Base-by-base conservation (phyloP, 2,113 vertebrate species). In the zebrafish (Danio rerio) region DNA sequence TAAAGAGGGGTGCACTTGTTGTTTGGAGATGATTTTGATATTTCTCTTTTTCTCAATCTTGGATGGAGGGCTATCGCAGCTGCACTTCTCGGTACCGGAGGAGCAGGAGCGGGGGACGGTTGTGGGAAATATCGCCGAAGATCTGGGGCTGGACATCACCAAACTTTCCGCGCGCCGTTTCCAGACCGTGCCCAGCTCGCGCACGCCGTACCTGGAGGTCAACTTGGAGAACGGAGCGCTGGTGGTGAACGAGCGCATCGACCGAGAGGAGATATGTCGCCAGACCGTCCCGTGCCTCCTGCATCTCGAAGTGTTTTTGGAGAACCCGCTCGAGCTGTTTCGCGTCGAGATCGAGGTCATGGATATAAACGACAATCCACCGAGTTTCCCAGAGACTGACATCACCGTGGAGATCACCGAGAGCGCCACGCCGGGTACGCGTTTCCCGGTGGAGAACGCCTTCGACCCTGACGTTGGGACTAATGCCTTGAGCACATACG, bases 41-140 rank as follows among this genome's bases (percentile, higher is more conserved):
- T 91, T 95, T 85, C 83, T 96, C 82, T 90, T 94, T 87, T 91
- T 96, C 92, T 96, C 93, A 89, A 89, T 96, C 86, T 90, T 95
- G 92, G 93, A 96, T 89, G 96, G 95, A 89, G 95, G 90, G 87
- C 89, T 93, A 84, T 92, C 94, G 90, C 97, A 99, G 95, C 96
- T 99, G 85, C 96, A 95, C 90, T 99, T 98, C 91, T 97, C 96
- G 21, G 96, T 98, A 86, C 96, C 96, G 87, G 98, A 99, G 89
- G 98, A 99, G 90, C 95, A 97, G 86, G 96, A 97, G 84, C 96
- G 96, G 92, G 97, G 97, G 90, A 97, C 96, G 63, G 93, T 98
- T 90, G 96, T 99, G 95, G 97, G 98, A 78, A 99, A 99, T 92
- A 97, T 99, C 83, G 98, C 98, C 47, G 97, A 98, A 91, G 98